These are phyloP conservation scores for Pecten maximus DNA, from an alignment of 2,888 invertebrate species.

Conservation along the genomic window DNA sequence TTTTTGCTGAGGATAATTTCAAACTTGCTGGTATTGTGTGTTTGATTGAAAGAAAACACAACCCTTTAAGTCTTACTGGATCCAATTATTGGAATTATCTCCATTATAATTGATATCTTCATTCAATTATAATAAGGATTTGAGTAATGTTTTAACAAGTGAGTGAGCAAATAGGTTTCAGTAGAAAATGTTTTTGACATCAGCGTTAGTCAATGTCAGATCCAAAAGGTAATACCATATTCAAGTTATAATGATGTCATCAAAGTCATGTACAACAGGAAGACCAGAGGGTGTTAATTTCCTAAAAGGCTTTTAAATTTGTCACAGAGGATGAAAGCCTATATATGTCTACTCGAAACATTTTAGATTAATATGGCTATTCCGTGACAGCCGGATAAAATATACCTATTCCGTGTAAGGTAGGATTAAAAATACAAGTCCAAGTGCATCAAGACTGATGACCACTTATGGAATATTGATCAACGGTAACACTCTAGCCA, in stretches of 20 bases:
- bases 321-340: not conserved
- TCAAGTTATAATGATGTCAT: not conserved
- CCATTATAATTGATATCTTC: not conserved
- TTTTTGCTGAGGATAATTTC: no score
- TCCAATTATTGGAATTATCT: not conserved
- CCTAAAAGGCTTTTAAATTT: constrained; percentile 15
- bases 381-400: not conserved
- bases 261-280: not conserved
- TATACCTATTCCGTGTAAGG: constrained; percentile 13
- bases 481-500: not conserved
- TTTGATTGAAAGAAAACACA: no score
- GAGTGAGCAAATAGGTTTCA: not conserved
- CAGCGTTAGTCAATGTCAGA: not conserved
- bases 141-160: no score
- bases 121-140: no score
- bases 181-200: not conserved
- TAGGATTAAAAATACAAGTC: constrained; percentile 17
- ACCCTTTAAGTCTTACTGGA: no score
- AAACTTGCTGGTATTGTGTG: no score
- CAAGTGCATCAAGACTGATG: not conserved
- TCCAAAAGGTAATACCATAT: not conserved
- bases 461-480: constrained; percentile 31
- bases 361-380: not conserved
- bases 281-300: constrained; percentile 25
- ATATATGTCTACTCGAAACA: not conserved